phyloP scores from a whole-genome alignment of 37 sponge, comb jelly and placozoan genomes.

The Oopsacas minuta region DNA sequence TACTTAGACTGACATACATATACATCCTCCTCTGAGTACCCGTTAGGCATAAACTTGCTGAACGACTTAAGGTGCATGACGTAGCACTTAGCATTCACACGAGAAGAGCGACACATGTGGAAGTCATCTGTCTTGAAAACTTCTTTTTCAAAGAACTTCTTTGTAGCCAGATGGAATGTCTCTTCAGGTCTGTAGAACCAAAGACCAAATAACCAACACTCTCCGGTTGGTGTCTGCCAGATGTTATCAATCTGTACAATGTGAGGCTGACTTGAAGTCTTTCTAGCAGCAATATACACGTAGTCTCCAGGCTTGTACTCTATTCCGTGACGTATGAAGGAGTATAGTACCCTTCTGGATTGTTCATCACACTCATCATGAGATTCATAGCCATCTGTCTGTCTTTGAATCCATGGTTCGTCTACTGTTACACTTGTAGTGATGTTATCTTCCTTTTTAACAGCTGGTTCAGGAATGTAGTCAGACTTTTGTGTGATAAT shows the following conservation, averaged over 20 bases:
- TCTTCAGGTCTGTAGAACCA: conserved; percentile 78
- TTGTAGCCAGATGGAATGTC: conserved; percentile 64
- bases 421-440: not conserved
- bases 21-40: conserved; percentile 52
- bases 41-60: conserved; percentile 38
- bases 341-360: not conserved
- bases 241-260: conserved; percentile 54
- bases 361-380: conserved; percentile 3
- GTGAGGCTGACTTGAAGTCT: conserved; percentile 22
- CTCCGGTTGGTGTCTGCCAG: conserved; percentile 35
- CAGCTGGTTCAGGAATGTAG: not conserved
- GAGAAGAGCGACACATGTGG: conserved; percentile 24
- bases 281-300: conserved; percentile 11
- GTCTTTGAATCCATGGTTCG: conserved; percentile 17
- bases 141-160: conserved; percentile 65
- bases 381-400: conserved; percentile 15
- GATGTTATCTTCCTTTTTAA: not conserved
- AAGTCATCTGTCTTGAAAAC: conserved; percentile 67
- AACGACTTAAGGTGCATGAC: conserved; percentile 54
- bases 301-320: conserved; percentile 5
- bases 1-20: conserved; percentile 75
- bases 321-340: not conserved
- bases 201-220: conserved; percentile 61
- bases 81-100: conserved; percentile 35
- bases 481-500: not conserved